Evolutionary conservation across 2,113 vertebrate species (phyloP), one percentile per base, ranked within the genome.

Genomic region (Andinoacara biseriatus): DNA sequence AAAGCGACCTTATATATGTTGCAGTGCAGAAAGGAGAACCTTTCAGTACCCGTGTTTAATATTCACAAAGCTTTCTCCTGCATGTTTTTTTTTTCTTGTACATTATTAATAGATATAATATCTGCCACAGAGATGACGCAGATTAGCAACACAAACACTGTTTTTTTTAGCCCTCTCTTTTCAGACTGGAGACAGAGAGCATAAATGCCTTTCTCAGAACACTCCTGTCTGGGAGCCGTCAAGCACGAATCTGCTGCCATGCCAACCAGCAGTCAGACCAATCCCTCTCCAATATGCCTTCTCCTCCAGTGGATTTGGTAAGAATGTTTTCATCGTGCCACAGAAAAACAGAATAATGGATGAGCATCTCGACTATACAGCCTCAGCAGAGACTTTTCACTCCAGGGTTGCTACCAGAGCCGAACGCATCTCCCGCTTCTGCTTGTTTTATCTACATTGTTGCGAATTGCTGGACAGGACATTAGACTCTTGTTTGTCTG

Each of bases 321-420:
- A 93, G 89, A 93, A 92, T 86, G 89, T 87, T 91, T 91, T 92
- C 92, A 90, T 91, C 81, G 58, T 17, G 49, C 62, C 69, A 79
- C 89, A 89, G 90, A 93, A 90, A 93, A 94, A 92, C 91, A 91
- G 92, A 94, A 91, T 93, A 89, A 86, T 83, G 90, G 85, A 94
- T 94, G 92, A 93, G 91, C 81, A 86, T 89, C 84, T 88, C 75
- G 7, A 18, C 89, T 80, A 18, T 40, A 57, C 81, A 40, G 85
- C 56, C 54, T 83, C 82, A 77, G 75, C 26, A 18, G 65, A 82
- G 87, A 74, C 46, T 74, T 52, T 57, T 86, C 2, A 74, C 84
- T 87, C 49, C 81, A 9, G 87, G 93, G 86, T 87, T 14, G 75
- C 72, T 74, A 49, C 76, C 82, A 18, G 69, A 82, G 58, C 78